phyloP scores from a whole-genome alignment of 2,113 vertebrate genomes.

The Kryptolebias marmoratus region DNA sequence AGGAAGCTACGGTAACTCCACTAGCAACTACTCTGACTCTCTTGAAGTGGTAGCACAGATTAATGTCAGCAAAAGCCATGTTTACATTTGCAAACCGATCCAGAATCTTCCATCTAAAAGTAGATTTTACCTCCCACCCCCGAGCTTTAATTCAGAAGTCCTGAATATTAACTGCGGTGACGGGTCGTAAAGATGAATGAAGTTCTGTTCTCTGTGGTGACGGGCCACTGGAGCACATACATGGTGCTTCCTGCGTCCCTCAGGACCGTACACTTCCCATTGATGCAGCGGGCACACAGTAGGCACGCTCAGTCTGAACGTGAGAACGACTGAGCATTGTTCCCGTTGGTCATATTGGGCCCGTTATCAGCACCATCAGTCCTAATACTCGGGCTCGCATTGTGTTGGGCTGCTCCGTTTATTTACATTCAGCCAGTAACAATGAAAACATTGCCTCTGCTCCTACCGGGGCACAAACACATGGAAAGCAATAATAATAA shows the following conservation, averaged over 20 bases:
- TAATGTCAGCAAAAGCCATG: background rate
- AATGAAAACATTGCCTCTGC: constrained; percentile 75
- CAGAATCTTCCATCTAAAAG: background rate
- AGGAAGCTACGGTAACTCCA: no score
- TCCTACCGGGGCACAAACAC: constrained; percentile 69
- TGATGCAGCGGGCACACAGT: constrained; percentile 61
- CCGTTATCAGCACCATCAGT: constrained; percentile 73
- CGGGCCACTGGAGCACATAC: constrained; percentile 53
- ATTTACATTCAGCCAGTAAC: constrained; percentile 73
- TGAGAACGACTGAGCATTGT: constrained; percentile 72
- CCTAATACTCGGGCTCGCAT: constrained; percentile 72
- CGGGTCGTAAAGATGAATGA: constrained; percentile 17
- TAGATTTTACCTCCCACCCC: no score
- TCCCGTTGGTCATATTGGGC: constrained; percentile 70
- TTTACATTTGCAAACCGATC: background rate
- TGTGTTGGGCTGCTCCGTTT: constrained; percentile 74
- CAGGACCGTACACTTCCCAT: constrained; percentile 58
- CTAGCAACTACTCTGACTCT: no score
- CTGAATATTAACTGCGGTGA: background rate
- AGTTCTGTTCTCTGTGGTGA: constrained; percentile 6
- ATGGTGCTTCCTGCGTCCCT: constrained; percentile 35
- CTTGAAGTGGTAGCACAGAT: no score
- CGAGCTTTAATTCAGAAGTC: no score
- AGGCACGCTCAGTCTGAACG: constrained; percentile 68
- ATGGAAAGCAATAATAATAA: constrained; percentile 79